A percentile compares a stretch with the other conserved stretches of the same genome.
These are phyloP conservation scores for Polymixis lichenea DNA, from an alignment of 2,888 invertebrate genomes.

Conservation along the genomic window DNA sequence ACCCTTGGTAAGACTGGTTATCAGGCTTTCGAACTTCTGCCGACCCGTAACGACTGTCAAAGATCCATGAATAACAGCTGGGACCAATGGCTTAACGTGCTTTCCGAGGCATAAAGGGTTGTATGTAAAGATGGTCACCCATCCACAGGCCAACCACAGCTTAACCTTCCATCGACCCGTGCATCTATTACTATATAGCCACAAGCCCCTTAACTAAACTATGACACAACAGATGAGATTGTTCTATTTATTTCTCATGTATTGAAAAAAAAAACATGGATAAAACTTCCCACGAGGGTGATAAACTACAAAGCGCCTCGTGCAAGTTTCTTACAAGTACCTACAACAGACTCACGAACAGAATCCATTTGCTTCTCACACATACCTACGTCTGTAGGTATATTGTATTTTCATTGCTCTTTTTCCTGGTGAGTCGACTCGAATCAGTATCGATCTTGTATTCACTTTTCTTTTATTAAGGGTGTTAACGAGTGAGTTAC, in stretches of 20 bases:
- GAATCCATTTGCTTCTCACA: not conserved
- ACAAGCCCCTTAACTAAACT: not conserved
- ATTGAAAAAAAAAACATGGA: not conserved
- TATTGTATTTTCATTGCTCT: not conserved
- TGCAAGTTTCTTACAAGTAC: slow-evolving; percentile 1
- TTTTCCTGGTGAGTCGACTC: not conserved
- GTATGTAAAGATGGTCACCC: too few species aligned
- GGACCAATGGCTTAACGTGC: too few species aligned
- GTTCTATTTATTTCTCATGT: not conserved
- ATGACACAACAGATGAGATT: not conserved
- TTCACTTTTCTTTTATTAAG: not conserved
- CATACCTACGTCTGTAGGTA: not conserved
- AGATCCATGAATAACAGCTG: too few species aligned
- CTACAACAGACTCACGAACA: not conserved
- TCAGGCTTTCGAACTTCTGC: too few species aligned
- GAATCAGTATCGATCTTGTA: not conserved
- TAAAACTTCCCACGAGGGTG: slow-evolving; percentile 5
- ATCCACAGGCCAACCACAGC: too few species aligned
- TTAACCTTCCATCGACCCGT: too few species aligned
- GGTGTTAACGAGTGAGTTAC: not conserved
- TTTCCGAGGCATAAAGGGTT: too few species aligned
- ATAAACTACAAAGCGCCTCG: slow-evolving; percentile 21
- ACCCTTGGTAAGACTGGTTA: too few species aligned
- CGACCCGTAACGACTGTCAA: too few species aligned
- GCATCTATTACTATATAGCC: too few species aligned